Percentiles rank a stretch among this genome's conserved stretches.
Conservation (phyloP, 1,140 invertebrate genomes). For the Brachionus sp. region DNA sequence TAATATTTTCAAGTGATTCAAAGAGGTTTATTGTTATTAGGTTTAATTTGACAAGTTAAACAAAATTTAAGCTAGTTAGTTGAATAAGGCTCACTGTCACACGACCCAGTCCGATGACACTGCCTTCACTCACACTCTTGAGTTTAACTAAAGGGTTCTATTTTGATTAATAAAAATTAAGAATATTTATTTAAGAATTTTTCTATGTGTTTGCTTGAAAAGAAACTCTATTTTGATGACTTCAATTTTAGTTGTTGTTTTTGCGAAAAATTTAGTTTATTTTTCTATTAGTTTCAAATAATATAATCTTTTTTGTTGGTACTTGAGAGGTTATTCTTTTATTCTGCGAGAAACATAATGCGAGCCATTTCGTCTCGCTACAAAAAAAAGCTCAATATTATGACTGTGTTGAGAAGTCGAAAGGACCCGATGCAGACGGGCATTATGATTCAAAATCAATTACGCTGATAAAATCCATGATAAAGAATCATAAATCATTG, state of each 20-base stretch:
- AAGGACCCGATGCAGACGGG: not conserved
- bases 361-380: not conserved
- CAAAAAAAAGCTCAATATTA: not conserved
- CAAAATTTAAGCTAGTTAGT: not conserved
- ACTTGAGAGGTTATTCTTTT: not conserved
- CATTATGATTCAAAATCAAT: not conserved
- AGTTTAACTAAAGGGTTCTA: slow-evolving; percentile 9
- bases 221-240: slow-evolving; percentile 34
- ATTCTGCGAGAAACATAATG: not conserved
- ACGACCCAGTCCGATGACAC: not conserved
- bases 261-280: not conserved
- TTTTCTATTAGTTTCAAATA: slow-evolving; percentile 19
- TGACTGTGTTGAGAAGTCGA: not conserved
- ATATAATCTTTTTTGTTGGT: slow-evolving; percentile 12
- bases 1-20: slow-evolving; percentile 34
- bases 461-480: not conserved
- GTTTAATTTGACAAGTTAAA: slow-evolving; percentile 37
- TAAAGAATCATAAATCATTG: slow-evolving; percentile 33
- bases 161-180: slow-evolving; percentile 25
- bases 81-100: not conserved
- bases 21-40: slow-evolving; percentile 17
- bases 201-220: not conserved
- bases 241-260: slow-evolving; percentile 25
- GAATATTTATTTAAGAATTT: slow-evolving; percentile 28
- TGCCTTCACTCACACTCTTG: not conserved